Evolutionary conservation across 2,888 invertebrate genomes (phyloP).

Genomic region (Thereva unica): DNA sequence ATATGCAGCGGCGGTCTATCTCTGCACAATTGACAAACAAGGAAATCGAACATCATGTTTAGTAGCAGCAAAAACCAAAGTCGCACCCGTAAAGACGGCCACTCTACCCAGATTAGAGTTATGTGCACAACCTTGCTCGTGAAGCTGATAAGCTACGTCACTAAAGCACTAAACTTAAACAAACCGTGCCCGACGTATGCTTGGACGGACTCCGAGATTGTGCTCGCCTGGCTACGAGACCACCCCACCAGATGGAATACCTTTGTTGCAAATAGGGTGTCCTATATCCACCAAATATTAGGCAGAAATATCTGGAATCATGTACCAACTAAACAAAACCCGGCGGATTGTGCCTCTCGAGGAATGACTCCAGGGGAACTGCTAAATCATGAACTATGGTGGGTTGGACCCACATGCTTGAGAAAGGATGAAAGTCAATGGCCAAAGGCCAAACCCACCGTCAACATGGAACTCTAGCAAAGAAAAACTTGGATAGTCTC

Average conservation of each 20-base stretch:
- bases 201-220: slow-evolving; percentile 10
- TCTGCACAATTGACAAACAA: not conserved
- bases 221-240: slow-evolving; percentile 5
- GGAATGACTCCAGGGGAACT: not conserved
- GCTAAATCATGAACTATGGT: not conserved
- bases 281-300: not conserved
- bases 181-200: not conserved
- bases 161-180: too few species aligned
- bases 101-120: slow-evolving; percentile 45
- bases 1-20: slow-evolving; percentile 1
- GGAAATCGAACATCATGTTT: not conserved
- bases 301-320: not conserved
- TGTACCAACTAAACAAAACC: not conserved
- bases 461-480: not conserved
- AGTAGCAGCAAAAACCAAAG: not conserved
- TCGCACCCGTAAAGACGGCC: slow-evolving; percentile 38
- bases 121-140: slow-evolving; percentile 14
- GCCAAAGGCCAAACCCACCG: too few species aligned
- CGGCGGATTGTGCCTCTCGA: slow-evolving; percentile 1
- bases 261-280: slow-evolving; percentile 11
- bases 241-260: slow-evolving; percentile 5
- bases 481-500: not conserved
- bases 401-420: not conserved
- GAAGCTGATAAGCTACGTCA: too few species aligned
- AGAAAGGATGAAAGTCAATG: not conserved